A percentile compares a stretch with the other conserved stretches of the same genome.
Evolutionary conservation across 92 coral and sea anemone genomes (phyloP).

Genomic region (Zoanthus sansibaricus): DNA sequence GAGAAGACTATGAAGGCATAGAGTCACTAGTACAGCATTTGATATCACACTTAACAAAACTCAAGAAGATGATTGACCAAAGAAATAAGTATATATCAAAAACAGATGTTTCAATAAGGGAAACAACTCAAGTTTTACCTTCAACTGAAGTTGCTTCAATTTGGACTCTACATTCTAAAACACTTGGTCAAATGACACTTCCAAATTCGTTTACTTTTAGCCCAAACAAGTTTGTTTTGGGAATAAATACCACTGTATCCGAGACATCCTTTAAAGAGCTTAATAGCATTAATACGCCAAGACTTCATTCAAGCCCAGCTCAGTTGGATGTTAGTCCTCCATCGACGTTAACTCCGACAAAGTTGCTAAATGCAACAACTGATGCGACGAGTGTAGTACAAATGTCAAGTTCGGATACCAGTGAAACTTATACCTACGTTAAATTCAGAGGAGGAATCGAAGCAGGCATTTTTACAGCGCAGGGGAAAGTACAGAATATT

Average conservation of each 20-base stretch:
- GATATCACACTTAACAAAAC: conserved; percentile 25
- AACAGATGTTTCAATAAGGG: neutral
- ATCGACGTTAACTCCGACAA: neutral
- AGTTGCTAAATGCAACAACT: neutral
- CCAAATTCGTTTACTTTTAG: neutral
- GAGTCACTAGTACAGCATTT: neutral
- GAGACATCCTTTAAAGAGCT: neutral
- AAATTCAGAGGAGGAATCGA: conserved; percentile 81
- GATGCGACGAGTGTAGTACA: neutral
- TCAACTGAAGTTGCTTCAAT: neutral
- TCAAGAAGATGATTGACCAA: neutral
- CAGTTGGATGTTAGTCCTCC: conserved; percentile 32
- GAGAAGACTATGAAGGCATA: neutral
- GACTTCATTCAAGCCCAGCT: conserved; percentile 28
- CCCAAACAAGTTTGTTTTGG: neutral
- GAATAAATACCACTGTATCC: neutral
- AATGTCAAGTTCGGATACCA: conserved; percentile 38
- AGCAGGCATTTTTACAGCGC: conserved; percentile 74
- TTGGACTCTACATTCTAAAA: neutral
- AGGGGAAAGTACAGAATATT: conserved; percentile 74
- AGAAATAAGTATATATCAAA: neutral
- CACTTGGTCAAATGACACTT: neutral
- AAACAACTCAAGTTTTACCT: neutral
- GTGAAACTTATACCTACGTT: conserved; percentile 74
- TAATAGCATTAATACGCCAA: conserved; percentile 19